phyloP scores from a whole-genome alignment of 1,140 invertebrate genomes.

The Berghia stephanieae region DNA sequence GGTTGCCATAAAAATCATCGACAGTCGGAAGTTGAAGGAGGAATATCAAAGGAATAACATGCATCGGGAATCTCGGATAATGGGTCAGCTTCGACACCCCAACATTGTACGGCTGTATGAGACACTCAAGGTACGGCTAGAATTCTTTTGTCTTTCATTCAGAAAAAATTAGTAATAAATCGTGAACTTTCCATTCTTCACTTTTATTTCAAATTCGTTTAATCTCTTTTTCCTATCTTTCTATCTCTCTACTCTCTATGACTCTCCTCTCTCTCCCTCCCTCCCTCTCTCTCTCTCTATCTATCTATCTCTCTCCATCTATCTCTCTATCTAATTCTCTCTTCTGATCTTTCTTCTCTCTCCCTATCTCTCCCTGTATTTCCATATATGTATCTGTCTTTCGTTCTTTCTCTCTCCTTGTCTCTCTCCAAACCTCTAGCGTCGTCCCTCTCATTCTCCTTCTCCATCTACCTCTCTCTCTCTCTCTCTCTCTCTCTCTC shows the following conservation, averaged over 20 bases:
- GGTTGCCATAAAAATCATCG: constrained; percentile 79
- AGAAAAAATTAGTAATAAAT: neutral
- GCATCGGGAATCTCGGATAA: constrained; percentile 74
- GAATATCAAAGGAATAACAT: constrained; percentile 76
- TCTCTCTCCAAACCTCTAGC: neutral
- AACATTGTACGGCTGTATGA: constrained; percentile 76
- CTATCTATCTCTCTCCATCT: neutral
- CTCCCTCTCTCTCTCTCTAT: neutral
- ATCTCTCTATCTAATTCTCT: neutral
- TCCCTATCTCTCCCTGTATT: neutral
- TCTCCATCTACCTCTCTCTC: no score
- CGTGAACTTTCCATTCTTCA: neutral
- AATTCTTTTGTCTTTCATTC: neutral
- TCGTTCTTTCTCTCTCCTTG: constrained; percentile 12
- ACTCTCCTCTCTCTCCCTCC: neutral
- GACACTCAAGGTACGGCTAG: constrained; percentile 76
- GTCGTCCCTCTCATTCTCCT: neutral
- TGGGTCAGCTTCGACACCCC: constrained; percentile 75
- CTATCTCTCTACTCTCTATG: constrained; percentile 11
- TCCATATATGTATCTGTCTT: neutral
- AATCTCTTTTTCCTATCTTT: neutral
- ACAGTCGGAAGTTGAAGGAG: constrained; percentile 74
- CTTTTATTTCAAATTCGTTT: no score
- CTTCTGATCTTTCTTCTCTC: no score
- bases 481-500: constrained; percentile 2